Evolutionary conservation across 1,140 invertebrate species (phyloP).

Genomic region (Ceratina calcarata): DNA sequence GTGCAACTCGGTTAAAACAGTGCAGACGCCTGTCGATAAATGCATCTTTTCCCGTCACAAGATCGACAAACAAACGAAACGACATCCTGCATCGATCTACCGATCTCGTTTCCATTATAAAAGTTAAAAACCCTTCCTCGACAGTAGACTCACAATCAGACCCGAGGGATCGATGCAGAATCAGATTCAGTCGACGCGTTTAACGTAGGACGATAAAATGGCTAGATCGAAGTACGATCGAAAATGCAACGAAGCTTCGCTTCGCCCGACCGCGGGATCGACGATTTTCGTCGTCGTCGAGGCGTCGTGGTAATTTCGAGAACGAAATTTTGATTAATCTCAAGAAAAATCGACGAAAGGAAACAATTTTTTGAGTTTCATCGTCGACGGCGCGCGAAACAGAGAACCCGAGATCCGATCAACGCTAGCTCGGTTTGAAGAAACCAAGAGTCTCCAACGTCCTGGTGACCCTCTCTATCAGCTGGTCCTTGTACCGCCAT

Average conservation of each 20-base stretch:
- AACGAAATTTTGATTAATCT: too few species aligned
- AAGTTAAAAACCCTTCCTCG: not conserved
- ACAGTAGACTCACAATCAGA: too few species aligned
- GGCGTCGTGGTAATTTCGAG: too few species aligned
- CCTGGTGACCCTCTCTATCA: conserved; percentile 86
- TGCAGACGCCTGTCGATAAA: conserved; percentile 1
- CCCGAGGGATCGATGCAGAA: not conserved
- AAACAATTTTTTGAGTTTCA: conserved; percentile 3
- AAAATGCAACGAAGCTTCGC: not conserved
- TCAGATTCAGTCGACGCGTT: not conserved
- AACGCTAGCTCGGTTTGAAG: conserved; percentile 79
- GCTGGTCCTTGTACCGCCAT: conserved; percentile 91
- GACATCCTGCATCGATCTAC: not conserved
- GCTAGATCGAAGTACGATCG: not conserved
- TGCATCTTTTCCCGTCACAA: conserved; percentile 8
- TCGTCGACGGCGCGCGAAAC: not conserved
- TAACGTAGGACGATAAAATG: not conserved
- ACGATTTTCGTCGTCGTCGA: not conserved
- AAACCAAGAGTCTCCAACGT: conserved; percentile 88
- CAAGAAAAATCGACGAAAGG: conserved; percentile 5
- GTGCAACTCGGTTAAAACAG: conserved; percentile 11
- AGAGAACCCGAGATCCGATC: too few species aligned
- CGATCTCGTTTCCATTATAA: not conserved
- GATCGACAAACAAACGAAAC: not conserved
- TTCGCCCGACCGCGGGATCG: not conserved